These are phyloP conservation scores for Heliconius hermathena DNA, from an alignment of 1,140 invertebrate species.

Conservation along the genomic window DNA sequence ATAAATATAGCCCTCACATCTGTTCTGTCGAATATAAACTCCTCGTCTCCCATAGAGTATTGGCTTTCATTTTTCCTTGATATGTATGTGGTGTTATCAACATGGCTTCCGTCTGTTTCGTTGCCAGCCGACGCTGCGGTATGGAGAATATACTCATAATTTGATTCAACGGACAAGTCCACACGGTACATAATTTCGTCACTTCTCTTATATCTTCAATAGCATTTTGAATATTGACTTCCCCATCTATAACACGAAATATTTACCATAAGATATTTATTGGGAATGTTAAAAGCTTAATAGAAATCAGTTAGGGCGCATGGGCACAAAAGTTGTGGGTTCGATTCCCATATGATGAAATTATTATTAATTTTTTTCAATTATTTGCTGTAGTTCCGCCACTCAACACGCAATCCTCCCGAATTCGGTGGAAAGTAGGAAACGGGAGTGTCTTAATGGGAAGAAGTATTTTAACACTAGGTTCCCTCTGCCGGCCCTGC, in stretches of 20 bases:
- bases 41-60: conserved; percentile 69
- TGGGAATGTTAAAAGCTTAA: too few species aligned
- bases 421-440: too few species aligned
- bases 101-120: conserved; percentile 41
- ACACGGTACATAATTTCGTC: conserved; percentile 57
- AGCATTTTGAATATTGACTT: conserved; percentile 28
- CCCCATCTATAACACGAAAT: conserved; percentile 46
- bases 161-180: conserved; percentile 53
- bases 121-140: conserved; percentile 49
- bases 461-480: too few species aligned
- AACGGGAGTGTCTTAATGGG: too few species aligned
- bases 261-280: neutral
- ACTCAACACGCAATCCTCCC: too few species aligned
- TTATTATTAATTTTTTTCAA: too few species aligned
- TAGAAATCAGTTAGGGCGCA: neutral
- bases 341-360: too few species aligned
- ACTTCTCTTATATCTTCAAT: conserved; percentile 35
- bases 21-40: conserved; percentile 85
- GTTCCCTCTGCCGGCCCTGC: too few species aligned
- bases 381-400: too few species aligned
- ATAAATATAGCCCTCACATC: conserved; percentile 85
- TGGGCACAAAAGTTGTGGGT: neutral
- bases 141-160: conserved; percentile 41
- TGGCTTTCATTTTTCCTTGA: conserved; percentile 54
- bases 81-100: conserved; percentile 45